Base-by-base conservation (phyloP, 2,888 invertebrate species). In the Drosophila aldrichi region DNA sequence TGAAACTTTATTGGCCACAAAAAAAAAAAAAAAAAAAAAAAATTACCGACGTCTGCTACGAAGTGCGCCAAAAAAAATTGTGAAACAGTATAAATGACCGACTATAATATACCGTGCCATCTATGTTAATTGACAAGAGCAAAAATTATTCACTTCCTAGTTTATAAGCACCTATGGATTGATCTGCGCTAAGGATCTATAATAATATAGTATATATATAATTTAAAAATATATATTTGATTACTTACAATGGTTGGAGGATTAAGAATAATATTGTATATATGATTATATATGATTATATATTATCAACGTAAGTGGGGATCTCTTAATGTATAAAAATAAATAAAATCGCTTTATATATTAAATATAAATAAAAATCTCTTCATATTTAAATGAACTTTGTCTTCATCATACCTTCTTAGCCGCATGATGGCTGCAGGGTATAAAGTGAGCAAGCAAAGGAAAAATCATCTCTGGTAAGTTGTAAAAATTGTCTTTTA, bases 401-500 rank as follows among this genome's bases (percentile, higher is more conserved):
- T 44, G 22, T 29, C 12, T 18, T 49, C 14, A 20, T 14, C 7
- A 32, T 18, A 32, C 18, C 49, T 3, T 32, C 4, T 4, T 2
- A 14, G 12, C 18, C 1, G 0, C 5, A 40, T 67, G 20, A 41
- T 55, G 55, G 34, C 14, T 34, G n/a, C 25, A 55, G 66, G 68
- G 66, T 66, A 60, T 41, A 70, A 51, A 52, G 41, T 63, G 49
- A 56, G 73, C 46, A 79, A 71, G 70, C 68, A 70, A 66, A 56
- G 70, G 64, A 82, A 85, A 87, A 73, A 75, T 62, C 71, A 76
- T 70, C 73, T 64, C 66, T 87, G 89, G 88, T 85, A 89, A 85
- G 89, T 89, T 81, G 78, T 86, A 89, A 89, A 88, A 88, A 88
- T 88, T 84, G 89, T 89, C 89, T 88, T 88, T 88, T 88, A 88